These are phyloP conservation scores for Tenthredo scrophulariae DNA, from an alignment of 2,888 invertebrate genomes.

Conservation along the genomic window DNA sequence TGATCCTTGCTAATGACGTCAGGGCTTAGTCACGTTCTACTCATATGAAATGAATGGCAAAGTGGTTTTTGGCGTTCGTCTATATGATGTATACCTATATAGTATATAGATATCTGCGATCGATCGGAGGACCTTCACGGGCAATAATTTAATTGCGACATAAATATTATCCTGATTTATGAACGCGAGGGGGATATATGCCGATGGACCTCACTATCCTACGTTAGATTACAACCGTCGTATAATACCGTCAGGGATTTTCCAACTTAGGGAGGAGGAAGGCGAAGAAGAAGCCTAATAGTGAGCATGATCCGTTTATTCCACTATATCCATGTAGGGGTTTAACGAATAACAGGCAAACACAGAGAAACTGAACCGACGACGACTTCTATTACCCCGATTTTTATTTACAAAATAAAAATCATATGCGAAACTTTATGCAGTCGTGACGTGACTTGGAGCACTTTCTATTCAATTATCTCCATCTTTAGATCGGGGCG, in stretches of 20 bases:
- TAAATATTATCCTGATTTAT: slow-evolving; percentile 35
- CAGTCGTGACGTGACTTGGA: slow-evolving; percentile 17
- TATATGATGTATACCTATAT: neutral
- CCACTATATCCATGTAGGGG: neutral
- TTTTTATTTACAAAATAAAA: neutral
- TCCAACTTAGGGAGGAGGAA: neutral
- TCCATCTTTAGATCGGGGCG: neutral
- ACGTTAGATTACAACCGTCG: neutral
- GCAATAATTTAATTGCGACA: slow-evolving; percentile 54
- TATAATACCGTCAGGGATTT: neutral
- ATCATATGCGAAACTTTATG: neutral
- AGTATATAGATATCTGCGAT: neutral
- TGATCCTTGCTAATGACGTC: slow-evolving; percentile 38
- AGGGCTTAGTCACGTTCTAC: slow-evolving; percentile 44
- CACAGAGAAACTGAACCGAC: too few relatives aligned
- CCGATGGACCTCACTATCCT: neutral
- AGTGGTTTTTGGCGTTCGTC: neutral
- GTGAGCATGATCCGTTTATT: neutral
- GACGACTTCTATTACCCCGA: too few relatives aligned
- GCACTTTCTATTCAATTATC: slow-evolving; percentile 15
- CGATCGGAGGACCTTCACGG: slow-evolving; percentile 51
- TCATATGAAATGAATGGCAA: neutral
- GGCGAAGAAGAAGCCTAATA: neutral
- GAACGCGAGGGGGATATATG: neutral
- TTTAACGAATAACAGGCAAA: too few relatives aligned